Percentiles rank a stretch among this genome's conserved stretches.
These are phyloP conservation scores for Zingel zingel DNA, from an alignment of 2,113 vertebrate genomes.

Conservation along the genomic window DNA sequence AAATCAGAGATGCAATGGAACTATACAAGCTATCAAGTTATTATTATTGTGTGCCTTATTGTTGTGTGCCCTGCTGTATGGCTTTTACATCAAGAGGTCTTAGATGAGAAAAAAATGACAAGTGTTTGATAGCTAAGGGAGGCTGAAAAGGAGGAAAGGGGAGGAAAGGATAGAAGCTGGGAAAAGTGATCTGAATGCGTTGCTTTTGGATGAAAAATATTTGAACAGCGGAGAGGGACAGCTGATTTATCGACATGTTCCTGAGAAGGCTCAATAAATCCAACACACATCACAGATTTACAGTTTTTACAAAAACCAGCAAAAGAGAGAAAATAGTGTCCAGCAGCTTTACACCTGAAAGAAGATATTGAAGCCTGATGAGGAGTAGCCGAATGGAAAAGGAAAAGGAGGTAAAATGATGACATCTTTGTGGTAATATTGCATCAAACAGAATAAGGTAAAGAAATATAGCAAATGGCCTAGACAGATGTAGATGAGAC, in stretches of 20 bases:
- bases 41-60: neutral
- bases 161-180: neutral
- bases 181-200: slow-evolving; percentile 17
- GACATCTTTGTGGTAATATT: neutral
- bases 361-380: neutral
- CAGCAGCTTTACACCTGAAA: neutral
- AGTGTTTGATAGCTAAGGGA: neutral
- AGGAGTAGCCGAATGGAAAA: neutral
- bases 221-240: neutral
- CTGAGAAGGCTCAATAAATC: slow-evolving; percentile 12
- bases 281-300: slow-evolving; percentile 11
- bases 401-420: neutral
- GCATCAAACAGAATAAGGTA: neutral
- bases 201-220: slow-evolving; percentile 26
- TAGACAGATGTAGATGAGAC: neutral
- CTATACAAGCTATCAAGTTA: neutral
- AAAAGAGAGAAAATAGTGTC: neutral
- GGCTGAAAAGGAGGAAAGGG: neutral
- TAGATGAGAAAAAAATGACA: neutral
- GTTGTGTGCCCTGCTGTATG: neutral
- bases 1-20: neutral
- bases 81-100: neutral
- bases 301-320: slow-evolving; percentile 6
- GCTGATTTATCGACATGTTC: slow-evolving; percentile 39
- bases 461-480: neutral